Percentiles rank a stretch among this genome's conserved stretches.
Evolutionary conservation across 2,113 vertebrate genomes (phyloP).

Genomic region (Onychostruthus taczanowskii): DNA sequence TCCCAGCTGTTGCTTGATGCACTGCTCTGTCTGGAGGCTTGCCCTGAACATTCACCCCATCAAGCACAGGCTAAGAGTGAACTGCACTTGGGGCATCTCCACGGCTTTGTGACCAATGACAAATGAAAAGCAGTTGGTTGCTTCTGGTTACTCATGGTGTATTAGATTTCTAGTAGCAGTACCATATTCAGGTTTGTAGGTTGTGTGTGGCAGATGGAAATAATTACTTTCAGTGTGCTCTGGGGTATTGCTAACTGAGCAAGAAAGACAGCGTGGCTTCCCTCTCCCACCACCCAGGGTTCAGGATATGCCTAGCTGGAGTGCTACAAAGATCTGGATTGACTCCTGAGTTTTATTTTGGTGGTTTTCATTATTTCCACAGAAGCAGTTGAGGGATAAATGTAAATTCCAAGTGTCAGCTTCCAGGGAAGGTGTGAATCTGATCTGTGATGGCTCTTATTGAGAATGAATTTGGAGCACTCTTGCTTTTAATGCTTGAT

Average conservation of each 20-base stretch:
- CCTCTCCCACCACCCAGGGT: background rate
- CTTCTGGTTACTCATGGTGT: conserved; percentile 56
- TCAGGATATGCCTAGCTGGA: background rate
- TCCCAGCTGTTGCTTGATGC: conserved; percentile 59
- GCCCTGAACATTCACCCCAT: conserved; percentile 59
- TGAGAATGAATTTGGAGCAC: background rate
- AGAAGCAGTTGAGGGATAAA: background rate
- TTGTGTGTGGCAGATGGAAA: conserved; percentile 12
- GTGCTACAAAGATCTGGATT: background rate
- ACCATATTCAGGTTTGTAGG: conserved; percentile 47
- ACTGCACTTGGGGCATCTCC: conserved; percentile 59
- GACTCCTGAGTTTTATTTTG: background rate
- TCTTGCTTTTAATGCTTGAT: background rate
- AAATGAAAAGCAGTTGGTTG: conserved; percentile 62
- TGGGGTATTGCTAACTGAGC: background rate
- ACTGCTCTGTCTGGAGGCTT: conserved; percentile 50
- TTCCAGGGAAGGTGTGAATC: background rate
- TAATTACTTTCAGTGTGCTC: background rate
- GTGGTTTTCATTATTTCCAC: background rate
- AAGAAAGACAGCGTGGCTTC: background rate
- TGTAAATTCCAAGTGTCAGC: background rate
- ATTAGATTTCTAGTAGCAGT: conserved; percentile 53
- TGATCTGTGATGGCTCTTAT: background rate
- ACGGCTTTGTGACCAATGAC: conserved; percentile 56
- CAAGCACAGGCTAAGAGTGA: conserved; percentile 74